phyloP scores from a whole-genome alignment of 2,113 vertebrate genomes.

The Dicentrarchus labrax region DNA sequence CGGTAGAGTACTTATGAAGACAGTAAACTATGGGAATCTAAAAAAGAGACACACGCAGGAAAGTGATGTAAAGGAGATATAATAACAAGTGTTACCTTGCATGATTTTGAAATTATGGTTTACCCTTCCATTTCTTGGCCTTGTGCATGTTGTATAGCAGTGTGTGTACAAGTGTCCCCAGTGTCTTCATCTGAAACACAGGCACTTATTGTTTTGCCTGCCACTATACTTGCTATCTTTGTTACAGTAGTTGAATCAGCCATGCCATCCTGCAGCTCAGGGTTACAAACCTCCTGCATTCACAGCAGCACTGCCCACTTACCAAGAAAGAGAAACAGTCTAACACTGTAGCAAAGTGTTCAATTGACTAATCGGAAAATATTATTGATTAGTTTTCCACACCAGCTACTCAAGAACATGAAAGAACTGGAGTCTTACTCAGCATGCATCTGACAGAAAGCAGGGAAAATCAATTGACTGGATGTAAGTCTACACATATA shows the following conservation, averaged over 20 bases:
- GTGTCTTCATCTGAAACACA: conserved; percentile 16
- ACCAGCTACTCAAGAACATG: background rate
- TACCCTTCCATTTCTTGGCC: background rate
- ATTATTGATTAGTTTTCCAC: background rate
- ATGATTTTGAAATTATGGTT: conserved; percentile 10
- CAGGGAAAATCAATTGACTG: background rate
- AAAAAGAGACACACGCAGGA: background rate
- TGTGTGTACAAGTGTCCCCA: background rate
- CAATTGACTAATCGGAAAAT: background rate
- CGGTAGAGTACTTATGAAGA: background rate
- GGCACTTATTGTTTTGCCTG: conserved; percentile 40
- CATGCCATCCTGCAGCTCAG: conserved; percentile 8
- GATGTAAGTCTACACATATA: background rate
- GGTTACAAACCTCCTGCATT: conserved; percentile 7
- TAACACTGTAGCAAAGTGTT: background rate
- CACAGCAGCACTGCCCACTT: conserved; percentile 12
- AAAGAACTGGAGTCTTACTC: background rate
- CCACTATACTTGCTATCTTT: conserved; percentile 37
- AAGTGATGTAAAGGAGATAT: background rate
- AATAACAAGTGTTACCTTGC: background rate
- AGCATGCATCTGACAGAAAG: background rate
- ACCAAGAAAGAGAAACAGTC: background rate
- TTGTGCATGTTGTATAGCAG: conserved; percentile 8
- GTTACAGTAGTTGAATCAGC: conserved; percentile 47
- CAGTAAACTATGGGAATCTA: background rate